Conservation (phyloP, 2,113 vertebrate species). For the Ailurus styani region DNA sequence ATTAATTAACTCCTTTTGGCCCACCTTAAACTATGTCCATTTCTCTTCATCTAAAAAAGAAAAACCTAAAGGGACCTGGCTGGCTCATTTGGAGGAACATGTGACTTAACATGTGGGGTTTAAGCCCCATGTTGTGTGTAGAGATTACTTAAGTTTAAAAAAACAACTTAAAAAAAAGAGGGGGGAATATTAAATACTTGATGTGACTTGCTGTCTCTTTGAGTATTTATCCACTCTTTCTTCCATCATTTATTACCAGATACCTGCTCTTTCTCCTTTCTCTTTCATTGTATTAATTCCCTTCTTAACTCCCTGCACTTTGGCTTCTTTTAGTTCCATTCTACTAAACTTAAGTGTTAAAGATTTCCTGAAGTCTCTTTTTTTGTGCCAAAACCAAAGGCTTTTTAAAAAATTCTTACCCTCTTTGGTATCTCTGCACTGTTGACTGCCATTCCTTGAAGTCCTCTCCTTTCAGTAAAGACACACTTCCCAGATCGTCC, state of each 20-base stretch:
- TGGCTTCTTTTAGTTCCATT: neutral
- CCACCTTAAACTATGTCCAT: neutral
- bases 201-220: neutral
- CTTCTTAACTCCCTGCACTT: neutral
- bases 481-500: neutral
- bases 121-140: neutral
- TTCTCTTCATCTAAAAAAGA: neutral
- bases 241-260: neutral
- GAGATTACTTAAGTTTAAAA: neutral
- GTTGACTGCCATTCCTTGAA: neutral
- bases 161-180: neutral
- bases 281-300: neutral
- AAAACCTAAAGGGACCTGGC: neutral
- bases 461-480: neutral
- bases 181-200: neutral
- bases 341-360: neutral
- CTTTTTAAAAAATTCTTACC: neutral
- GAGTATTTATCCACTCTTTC: neutral
- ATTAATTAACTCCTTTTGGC: neutral
- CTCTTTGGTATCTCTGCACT: neutral
- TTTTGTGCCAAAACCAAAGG: neutral
- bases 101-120: neutral
- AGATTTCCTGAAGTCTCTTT: neutral
- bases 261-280: neutral
- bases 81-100: neutral